phyloP scores from a whole-genome alignment of 2,888 invertebrate genomes.

The Acronicta alni region DNA sequence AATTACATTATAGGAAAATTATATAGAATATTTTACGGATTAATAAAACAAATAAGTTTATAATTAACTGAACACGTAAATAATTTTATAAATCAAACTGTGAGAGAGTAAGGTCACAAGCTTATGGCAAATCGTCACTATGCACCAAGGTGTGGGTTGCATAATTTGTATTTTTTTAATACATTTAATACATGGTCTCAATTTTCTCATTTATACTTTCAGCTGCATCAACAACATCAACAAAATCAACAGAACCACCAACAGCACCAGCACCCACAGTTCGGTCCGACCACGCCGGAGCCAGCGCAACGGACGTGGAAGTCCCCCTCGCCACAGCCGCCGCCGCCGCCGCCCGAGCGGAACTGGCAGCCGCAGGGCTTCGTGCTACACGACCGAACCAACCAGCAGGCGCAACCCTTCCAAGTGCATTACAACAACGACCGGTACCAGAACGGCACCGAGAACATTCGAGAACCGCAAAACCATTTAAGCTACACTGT shows the following conservation, averaged over 20 bases:
- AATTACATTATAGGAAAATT: too few species aligned
- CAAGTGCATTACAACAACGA: slow-evolving; percentile 81
- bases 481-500: slow-evolving; percentile 90
- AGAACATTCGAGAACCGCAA: slow-evolving; percentile 84
- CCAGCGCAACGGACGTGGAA: slow-evolving; percentile 81
- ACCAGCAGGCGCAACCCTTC: slow-evolving; percentile 72
- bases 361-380: slow-evolving; percentile 90
- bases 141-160: slow-evolving; percentile 51
- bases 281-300: slow-evolving; percentile 68
- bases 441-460: slow-evolving; percentile 91
- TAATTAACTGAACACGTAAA: neutral
- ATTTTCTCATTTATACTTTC: slow-evolving; percentile 50
- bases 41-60: too few species aligned
- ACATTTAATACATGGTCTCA: neutral
- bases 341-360: slow-evolving; percentile 77
- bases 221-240: slow-evolving; percentile 77
- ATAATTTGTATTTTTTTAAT: slow-evolving; percentile 10
- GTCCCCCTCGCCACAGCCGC: slow-evolving; percentile 78
- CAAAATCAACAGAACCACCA: slow-evolving; percentile 50
- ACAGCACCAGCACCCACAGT: slow-evolving; percentile 59
- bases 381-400: slow-evolving; percentile 90
- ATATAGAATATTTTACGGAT: too few species aligned
- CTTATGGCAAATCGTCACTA: slow-evolving; percentile 33
- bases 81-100: neutral
- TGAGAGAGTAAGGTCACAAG: slow-evolving; percentile 28